Evolutionary conservation across 2,113 vertebrate species (phyloP), one percentile per base, ranked within the genome.

Genomic region (Lagenorhynchus albirostris): DNA sequence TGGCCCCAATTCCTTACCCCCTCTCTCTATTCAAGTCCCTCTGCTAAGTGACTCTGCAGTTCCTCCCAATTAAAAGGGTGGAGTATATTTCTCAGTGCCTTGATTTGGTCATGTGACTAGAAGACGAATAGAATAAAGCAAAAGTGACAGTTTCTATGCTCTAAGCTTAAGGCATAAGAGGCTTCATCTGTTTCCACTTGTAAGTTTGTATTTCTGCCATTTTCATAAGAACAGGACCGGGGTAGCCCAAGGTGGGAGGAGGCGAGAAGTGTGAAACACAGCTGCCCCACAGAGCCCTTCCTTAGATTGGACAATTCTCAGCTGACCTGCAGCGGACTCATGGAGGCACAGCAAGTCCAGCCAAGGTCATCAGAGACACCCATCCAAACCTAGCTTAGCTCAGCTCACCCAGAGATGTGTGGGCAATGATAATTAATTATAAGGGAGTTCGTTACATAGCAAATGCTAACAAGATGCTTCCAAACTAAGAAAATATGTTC

Each of bases 401-500:
- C 76, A 73, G 60, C 44, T 81, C 38, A 80, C 41, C 55, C 50
- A 60, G 0, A 71, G 33, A 79, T 26, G 7, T 26, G 13, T 73
- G 31, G 36, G 41, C 29, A 91, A 80, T 41, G 53, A 89, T 55
- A 83, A 96, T 53, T 68, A 89, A 88, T 50, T 68, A 6, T 65
- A 41, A 50, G 55, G 29, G 47, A 15, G 76, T 88, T 73, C 91
- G 18, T 67, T 86, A 88, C 31, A 31, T 13, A 21, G n/a, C 44
- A 95, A 93, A 97, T 91, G 36, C 41, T 92, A 96, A 92, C 31
- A 79, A 74, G 12, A 58, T 65, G 6, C 29, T 97, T 89, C 97
- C 8, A 70, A 89, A 96, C 85, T 89, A 93, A 60, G 38, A 94
- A 96, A 94, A 82, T 38, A 55, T 9, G 15, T 91, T 88, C 36